These are phyloP conservation scores for Sebastes vulpes DNA, from an alignment of 2,797 vertebrate species.

Conservation along the genomic window DNA sequence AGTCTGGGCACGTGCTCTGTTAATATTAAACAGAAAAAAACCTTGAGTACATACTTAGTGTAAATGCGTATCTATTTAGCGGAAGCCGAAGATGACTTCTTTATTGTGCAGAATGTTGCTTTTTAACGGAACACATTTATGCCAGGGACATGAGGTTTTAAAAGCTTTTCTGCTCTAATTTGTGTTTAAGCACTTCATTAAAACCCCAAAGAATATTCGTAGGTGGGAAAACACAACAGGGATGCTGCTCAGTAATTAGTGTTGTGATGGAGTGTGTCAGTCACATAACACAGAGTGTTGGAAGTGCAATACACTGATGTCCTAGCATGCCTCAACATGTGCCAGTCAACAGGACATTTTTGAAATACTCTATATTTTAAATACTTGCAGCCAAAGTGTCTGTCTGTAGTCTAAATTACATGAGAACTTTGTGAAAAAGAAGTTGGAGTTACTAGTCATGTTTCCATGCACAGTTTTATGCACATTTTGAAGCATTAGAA, in stretches of 20 bases:
- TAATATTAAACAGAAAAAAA: conserved; percentile 3
- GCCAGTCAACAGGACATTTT: not conserved
- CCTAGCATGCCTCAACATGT: not conserved
- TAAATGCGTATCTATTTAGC: conserved; percentile 12
- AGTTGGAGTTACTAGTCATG: not conserved
- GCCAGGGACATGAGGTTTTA: conserved; percentile 16
- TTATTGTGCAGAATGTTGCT: conserved; percentile 16
- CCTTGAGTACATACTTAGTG: not conserved
- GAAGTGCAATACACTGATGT: not conserved
- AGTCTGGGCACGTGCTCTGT: not conserved
- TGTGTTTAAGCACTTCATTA: conserved; percentile 40
- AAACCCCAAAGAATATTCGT: conserved; percentile 24
- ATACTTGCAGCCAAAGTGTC: not conserved
- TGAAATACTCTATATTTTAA: not conserved
- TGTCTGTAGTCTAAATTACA: not conserved
- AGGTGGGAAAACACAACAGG: conserved; percentile 38
- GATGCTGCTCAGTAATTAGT: conserved; percentile 49
- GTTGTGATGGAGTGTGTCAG: conserved; percentile 27
- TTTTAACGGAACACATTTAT: conserved; percentile 43
- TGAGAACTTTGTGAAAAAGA: not conserved
- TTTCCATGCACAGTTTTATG: not conserved
- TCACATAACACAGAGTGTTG: conserved; percentile 1
- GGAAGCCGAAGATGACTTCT: conserved; percentile 11
- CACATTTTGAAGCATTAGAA: not conserved
- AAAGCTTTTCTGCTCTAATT: conserved; percentile 39